Base-by-base conservation (phyloP, 2,797 vertebrate genomes). In the Sebastes trivittatus region DNA sequence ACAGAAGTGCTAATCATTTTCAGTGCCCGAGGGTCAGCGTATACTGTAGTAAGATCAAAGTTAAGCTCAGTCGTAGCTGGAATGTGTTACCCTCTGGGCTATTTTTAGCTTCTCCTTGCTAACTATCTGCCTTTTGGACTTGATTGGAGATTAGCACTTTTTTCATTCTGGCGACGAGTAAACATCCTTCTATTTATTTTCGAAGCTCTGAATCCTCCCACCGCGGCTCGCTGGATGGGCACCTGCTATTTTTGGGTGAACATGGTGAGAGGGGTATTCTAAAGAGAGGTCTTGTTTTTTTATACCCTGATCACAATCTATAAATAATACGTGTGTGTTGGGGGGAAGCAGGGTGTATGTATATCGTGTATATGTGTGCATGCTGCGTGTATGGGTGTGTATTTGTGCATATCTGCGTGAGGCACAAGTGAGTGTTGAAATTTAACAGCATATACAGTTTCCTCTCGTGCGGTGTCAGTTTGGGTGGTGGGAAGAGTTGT, bases 131-230 rank as follows among this genome's bases (percentile, higher is more conserved):
- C 91, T 95, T 92, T 91, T 89, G 87, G 91, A 91, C 90, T 87
- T 94, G 95, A 95, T 95, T 96, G 95, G 91, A 94, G 94, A 95
- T 96, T 95, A 96, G 88, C 89, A 30, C 92, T 90, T 84, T 89
- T 92, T 93, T 93, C 83, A 78, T 88, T 89, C 89, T 92, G 89
- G 92, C 77, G 18, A 88, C 79, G 93, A 87, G 85, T 94, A 95
- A 95, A 94, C 93, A 94, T 89, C 88, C 90, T 80, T 89, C 82
- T 77, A 92, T 94, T 94, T 93, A 95, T 95, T 94, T 55, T 92
- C 81, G 77, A 85, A 88, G 81, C 83, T 85, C 83, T 81, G 88
- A 94, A 92, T 92, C 92, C 90, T 68, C 74, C 82, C 87, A 60
- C 78, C n/a, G 72, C 62, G 87, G 88, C 86, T 89, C 85, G 93